phyloP scores from a whole-genome alignment of 2,888 invertebrate genomes.

The Ophioninae sp. region DNA sequence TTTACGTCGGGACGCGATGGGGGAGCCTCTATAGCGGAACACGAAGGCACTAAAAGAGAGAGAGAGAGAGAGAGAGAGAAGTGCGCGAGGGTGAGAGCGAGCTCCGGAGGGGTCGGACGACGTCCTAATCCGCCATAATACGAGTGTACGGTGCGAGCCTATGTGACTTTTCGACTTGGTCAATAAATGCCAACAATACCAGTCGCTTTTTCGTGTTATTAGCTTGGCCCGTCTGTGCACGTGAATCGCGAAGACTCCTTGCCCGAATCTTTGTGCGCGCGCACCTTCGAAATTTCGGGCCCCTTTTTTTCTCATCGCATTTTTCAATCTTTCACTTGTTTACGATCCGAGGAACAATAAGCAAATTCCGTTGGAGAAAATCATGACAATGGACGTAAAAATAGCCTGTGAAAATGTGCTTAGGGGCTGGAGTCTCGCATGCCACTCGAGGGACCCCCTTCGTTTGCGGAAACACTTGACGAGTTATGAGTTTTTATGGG shows the following conservation, averaged over 20 bases:
- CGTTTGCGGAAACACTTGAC: not conserved
- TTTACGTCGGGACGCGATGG: conserved; percentile 46
- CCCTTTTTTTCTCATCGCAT: not conserved
- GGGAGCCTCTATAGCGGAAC: conserved; percentile 32
- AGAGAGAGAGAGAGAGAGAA: not conserved
- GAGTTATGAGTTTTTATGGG: conserved; percentile 15
- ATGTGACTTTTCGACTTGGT: conserved; percentile 42
- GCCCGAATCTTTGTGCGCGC: conserved; percentile 11
- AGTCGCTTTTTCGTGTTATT: conserved; percentile 40
- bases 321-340: conserved; percentile 1
- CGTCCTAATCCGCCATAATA: conserved; percentile 5
- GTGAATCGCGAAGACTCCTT: conserved; percentile 15
- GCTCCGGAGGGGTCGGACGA: not conserved
- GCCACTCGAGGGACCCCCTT: not conserved
- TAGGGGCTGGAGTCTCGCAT: not conserved
- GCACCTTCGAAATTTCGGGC: not conserved
- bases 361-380: not conserved
- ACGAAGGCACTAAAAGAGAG: conserved; percentile 36
- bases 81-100: not conserved
- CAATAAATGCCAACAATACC: conserved; percentile 32
- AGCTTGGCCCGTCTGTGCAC: conserved; percentile 4
- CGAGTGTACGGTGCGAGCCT: not conserved
- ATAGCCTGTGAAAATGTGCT: not conserved
- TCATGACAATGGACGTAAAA: conserved; percentile 1
- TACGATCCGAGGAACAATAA: not conserved